Base-by-base conservation (phyloP, 2,888 invertebrate species). In the Acrobeloides nanus region DNA sequence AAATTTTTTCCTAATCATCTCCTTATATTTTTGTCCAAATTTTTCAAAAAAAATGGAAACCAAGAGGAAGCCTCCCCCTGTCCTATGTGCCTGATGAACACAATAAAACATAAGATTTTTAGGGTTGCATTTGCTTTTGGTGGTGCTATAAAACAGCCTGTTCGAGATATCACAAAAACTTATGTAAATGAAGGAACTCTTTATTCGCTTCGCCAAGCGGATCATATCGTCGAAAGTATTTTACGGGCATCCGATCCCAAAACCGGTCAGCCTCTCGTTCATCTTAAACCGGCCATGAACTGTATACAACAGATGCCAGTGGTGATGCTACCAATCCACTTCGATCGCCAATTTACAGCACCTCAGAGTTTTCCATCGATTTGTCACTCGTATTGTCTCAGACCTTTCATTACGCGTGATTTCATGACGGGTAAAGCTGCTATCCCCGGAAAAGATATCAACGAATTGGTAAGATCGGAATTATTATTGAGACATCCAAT, bases 401-500 rank as follows among this genome's bases (percentile, higher is more conserved):
- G 97, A 75, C 92, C 97, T 63, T 97, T 97, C 80, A 81, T 89
- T 75, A 89, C 93, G 29, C 82, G 84, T 58, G 97, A 97, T 80
- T 99, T 97, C 78, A 99, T 97, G 97, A 99, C 97, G 40, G 97
- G 97, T 50, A 79, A 86, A 45, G 87, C 95, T 27, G 95, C 89
- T 20, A 79, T 87, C 68, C 97, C 97, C 46, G 89, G 62, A 17
- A 41, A 53, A 17, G 62, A 69, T 34, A 52, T 71, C 15, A 59
- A 68, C 18, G 64, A 66, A 41, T 72, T 77, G 66, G 80, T 80
- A 55, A 57, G 72, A 18, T 35, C n/a, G n/a, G n/a, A n/a, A n/a
- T n/a, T n/a, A n/a, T n/a, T n/a, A n/a, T n/a, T n/a, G n/a, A n/a
- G n/a, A n/a, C n/a, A n/a, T n/a, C n/a, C n/a, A n/a, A n/a, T n/a